These are phyloP conservation scores for Protodeltote pygarga DNA, from an alignment of 2,888 invertebrate species.

Conservation along the genomic window DNA sequence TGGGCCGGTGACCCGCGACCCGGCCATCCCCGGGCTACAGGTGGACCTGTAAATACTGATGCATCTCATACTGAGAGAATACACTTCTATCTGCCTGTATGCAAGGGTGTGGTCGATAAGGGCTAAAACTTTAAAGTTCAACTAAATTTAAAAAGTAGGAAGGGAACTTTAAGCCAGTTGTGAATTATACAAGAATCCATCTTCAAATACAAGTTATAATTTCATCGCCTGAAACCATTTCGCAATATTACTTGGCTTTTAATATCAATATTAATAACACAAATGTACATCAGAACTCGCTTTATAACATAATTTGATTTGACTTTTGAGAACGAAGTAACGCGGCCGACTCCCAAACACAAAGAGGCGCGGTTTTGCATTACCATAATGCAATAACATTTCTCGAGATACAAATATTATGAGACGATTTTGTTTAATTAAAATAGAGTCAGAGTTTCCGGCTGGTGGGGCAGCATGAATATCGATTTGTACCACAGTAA, in stretches of 20 bases:
- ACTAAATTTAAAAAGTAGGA: no score
- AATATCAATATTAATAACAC: not conserved
- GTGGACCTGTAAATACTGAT: slow-evolving; percentile 43
- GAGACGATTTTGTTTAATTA: slow-evolving; percentile 9
- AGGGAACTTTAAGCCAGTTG: no score
- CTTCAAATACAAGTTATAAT: slow-evolving; percentile 7
- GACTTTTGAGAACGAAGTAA: slow-evolving; percentile 4
- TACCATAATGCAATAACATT: slow-evolving; percentile 33
- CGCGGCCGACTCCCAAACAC: slow-evolving; percentile 1
- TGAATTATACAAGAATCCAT: no score
- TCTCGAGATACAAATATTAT: not conserved
- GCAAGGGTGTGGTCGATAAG: slow-evolving; percentile 18
- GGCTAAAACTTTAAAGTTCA: no score
- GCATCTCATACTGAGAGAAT: slow-evolving; percentile 29
- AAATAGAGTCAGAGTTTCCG: not conserved
- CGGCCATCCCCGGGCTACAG: slow-evolving; percentile 52
- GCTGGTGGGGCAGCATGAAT: not conserved
- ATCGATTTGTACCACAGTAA: slow-evolving; percentile 21
- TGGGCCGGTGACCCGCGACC: slow-evolving; percentile 65
- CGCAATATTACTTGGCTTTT: no score
- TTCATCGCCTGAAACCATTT: no score
- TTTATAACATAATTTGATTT: slow-evolving; percentile 11
- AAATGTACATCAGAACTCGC: slow-evolving; percentile 1
- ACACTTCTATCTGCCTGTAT: slow-evolving; percentile 20
- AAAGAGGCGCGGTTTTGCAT: slow-evolving; percentile 11